Evolutionary conservation across 2,888 invertebrate genomes (phyloP).

Genomic region (Eustalomyia histrio): DNA sequence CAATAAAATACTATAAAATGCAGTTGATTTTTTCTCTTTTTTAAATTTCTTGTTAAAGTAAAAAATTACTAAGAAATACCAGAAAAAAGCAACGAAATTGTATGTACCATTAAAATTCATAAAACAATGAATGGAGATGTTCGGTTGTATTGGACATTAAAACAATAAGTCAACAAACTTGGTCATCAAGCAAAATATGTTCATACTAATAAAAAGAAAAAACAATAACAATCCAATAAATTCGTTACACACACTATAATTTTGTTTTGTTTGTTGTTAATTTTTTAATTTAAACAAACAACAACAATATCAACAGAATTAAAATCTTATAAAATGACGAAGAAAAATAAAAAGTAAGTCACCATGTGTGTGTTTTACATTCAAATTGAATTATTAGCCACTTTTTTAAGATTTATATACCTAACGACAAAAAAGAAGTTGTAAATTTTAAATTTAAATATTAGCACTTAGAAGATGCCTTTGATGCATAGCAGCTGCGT

Average conservation of each 20-base stretch:
- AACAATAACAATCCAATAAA: conserved; percentile 13
- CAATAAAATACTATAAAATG: conserved; percentile 36
- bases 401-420: neutral
- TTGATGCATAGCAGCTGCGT: no score
- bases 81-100: neutral
- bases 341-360: conserved; percentile 22
- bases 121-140: neutral
- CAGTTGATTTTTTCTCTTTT: conserved; percentile 13
- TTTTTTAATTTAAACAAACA: conserved; percentile 4
- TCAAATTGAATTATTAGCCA: conserved; percentile 38
- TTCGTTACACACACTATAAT: conserved; percentile 35
- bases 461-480: no score
- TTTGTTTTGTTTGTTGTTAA: conserved; percentile 2
- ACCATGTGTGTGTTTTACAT: conserved; percentile 27
- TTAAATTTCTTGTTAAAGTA: neutral
- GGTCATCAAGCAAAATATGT: conserved; percentile 2
- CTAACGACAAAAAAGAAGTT: neutral
- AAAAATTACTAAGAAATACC: neutral
- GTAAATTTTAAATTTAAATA: no score
- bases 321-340: conserved; percentile 1
- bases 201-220: neutral
- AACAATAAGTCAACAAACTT: conserved; percentile 43
- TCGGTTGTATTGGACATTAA: conserved; percentile 18
- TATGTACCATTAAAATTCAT: neutral
- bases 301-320: neutral